Conservation (phyloP, 2,113 vertebrate species). For the Crotalus helleri region DNA sequence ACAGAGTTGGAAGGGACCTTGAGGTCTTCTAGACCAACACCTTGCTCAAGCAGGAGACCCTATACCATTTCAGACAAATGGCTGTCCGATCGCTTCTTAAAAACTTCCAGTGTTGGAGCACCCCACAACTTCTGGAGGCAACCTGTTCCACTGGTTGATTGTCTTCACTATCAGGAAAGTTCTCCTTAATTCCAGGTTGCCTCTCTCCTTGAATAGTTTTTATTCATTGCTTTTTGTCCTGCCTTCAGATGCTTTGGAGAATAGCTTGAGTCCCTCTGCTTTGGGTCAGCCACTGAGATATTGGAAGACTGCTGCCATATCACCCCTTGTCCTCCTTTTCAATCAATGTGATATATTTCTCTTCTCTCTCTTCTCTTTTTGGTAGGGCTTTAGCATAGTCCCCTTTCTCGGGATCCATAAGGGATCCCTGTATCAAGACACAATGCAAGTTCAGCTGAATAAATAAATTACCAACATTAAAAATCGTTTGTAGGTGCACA, state of each 20-base stretch:
- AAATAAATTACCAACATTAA: background rate
- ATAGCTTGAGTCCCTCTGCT: background rate
- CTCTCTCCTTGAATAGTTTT: background rate
- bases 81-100: background rate
- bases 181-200: background rate
- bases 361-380: background rate
- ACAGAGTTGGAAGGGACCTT: too few relatives aligned
- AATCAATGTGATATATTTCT: background rate
- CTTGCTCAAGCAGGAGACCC: background rate
- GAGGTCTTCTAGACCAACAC: too few relatives aligned
- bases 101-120: background rate
- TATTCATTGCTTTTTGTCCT: background rate
- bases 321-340: background rate
- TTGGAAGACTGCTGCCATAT: background rate
- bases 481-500: background rate
- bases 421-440: too few relatives aligned
- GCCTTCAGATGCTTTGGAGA: background rate
- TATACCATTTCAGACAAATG: background rate
- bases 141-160: background rate
- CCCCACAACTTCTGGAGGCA: background rate
- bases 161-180: background rate
- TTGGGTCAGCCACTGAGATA: background rate
- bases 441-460: background rate
- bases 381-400: too few relatives aligned
- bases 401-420: too few relatives aligned